Conservation (phyloP, 2,113 vertebrate genomes). For the Eira barbara region DNA sequence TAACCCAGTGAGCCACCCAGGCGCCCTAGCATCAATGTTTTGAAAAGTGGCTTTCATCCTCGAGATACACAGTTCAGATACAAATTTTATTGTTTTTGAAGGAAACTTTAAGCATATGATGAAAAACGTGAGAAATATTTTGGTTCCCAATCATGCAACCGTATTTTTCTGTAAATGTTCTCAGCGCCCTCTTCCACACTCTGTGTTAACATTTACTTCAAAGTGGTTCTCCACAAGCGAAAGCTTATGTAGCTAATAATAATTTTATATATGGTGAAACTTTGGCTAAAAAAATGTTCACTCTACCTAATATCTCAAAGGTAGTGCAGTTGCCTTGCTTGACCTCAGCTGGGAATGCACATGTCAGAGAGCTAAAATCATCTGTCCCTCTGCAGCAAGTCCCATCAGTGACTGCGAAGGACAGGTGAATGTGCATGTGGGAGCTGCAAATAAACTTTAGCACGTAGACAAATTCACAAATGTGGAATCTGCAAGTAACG, state of each 20-base stretch:
- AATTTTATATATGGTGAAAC: not conserved
- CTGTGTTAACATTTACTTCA: not conserved
- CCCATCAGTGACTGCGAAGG: not conserved
- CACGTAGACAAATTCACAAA: not conserved
- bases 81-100: not conserved
- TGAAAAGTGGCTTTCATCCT: not conserved
- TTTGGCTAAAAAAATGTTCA: not conserved
- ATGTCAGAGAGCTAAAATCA: not conserved
- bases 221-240: not conserved
- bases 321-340: fast-evolving
- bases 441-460: not conserved
- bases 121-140: not conserved
- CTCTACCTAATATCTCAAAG: not conserved
- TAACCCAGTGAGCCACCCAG: too few species aligned
- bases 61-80: not conserved
- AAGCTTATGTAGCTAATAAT: not conserved
- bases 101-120: not conserved
- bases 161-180: not conserved
- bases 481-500: not conserved
- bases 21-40: not conserved
- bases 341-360: not conserved
- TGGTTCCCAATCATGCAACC: not conserved
- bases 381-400: not conserved
- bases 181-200: not conserved
- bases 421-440: not conserved